Conservation (phyloP, 2,113 vertebrate genomes). For the Machaerirhynchus nigripectus region DNA sequence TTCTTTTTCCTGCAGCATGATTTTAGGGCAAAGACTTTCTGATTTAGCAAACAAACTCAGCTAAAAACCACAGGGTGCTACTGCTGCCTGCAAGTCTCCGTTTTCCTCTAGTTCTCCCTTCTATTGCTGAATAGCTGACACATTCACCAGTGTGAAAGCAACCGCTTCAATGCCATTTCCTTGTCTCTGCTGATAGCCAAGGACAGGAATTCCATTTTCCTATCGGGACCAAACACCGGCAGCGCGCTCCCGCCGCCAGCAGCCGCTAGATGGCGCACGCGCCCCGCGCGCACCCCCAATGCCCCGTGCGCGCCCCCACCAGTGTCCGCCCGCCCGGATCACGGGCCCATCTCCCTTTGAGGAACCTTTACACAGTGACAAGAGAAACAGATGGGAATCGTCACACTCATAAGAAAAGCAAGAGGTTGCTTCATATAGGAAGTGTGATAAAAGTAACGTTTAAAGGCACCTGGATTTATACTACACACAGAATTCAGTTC, state of each 20-base stretch:
- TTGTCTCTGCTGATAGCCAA: not conserved
- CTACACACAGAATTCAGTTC: slow-evolving; percentile 2
- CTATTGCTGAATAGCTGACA: not conserved
- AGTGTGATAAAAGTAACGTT: not conserved
- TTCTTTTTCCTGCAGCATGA: not conserved
- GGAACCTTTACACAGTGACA: not conserved
- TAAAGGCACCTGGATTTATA: slow-evolving; percentile 68
- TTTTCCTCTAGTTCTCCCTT: not conserved
- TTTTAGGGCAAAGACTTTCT: not conserved
- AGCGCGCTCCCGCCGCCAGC: not conserved
- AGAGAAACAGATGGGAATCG: not conserved
- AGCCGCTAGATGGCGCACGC: not conserved
- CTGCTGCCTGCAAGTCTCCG: not conserved
- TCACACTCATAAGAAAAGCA: not conserved
- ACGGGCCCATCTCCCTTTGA: not conserved
- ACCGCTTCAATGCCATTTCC: not conserved
- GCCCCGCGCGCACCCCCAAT: too few relatives aligned
- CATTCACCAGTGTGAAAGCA: not conserved
- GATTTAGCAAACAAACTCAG: not conserved
- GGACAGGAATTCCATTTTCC: not conserved
- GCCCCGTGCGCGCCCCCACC: not conserved
- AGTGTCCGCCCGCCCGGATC: not conserved
- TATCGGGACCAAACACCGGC: fast-evolving
- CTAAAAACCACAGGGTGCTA: not conserved
- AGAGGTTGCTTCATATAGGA: not conserved